Base-by-base conservation (phyloP, 1,140 invertebrate species). In the Battus philenor region DNA sequence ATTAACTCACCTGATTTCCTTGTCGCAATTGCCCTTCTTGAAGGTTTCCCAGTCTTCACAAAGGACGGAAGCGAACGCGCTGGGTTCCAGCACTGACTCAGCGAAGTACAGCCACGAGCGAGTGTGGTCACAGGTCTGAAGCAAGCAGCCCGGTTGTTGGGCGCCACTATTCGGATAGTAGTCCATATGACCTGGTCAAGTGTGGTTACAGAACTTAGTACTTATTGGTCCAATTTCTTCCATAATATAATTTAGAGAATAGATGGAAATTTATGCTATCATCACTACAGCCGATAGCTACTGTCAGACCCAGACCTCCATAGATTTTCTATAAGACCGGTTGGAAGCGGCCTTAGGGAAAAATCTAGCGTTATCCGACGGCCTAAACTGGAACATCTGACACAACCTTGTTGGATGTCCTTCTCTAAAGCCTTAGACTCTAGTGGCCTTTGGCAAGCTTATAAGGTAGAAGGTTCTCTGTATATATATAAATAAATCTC, bases 81-180 rank as follows among this genome's bases (percentile, higher is more conserved):
- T 4, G 1, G 30, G 54, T 16, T 48, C 41, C 0, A 55, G 4
- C 1, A 93, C 87, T 2, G 90, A 89, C 69, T 90, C 90, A 1
- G 84, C 88, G 47, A 88, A 92, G 47, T 90, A 88, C n/a, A 86
- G 58, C 54, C 89, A 90, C 1, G 91, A 86, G 49, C 91, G 84
- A 45, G 86, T 87, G 59, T 91, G 90, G 24, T 90, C 91, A 59
- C 92, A 93, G 3, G 89, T 87, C 45, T 92, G 75, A 63, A 76
- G 52, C 4, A 84, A 13, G 39, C 88, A 87, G 47, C 87, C 78
- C n/a, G 88, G 88, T 49, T 87, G 87, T 55, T 62, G 46, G 0
- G 59, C 10, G 2, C 93, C 93, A 4, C 91, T 90, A 73, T 96
- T 95, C 0, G 93, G 93, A 68, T 90, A 95, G 85, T 94, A 95